These are phyloP conservation scores for Ophion slaviceki DNA, from an alignment of 2,888 invertebrate species.

Conservation along the genomic window DNA sequence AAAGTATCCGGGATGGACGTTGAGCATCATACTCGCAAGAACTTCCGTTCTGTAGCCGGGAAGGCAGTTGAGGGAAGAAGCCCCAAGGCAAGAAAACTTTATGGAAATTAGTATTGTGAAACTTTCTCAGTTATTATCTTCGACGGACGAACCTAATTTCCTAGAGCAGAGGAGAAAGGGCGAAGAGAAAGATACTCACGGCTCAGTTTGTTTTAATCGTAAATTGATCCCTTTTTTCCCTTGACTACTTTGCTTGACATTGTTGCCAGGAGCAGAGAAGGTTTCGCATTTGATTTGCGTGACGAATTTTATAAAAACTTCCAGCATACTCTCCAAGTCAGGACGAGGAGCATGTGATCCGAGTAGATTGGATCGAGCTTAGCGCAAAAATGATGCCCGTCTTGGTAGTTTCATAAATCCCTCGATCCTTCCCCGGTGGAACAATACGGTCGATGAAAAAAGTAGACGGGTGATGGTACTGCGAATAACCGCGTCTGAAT, in stretches of 20 bases:
- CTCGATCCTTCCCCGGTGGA: not conserved
- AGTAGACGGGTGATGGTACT: not conserved
- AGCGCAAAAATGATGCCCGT: not conserved
- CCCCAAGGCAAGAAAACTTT: not conserved
- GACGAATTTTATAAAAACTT: not conserved
- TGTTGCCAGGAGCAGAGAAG: not conserved
- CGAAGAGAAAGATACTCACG: not conserved
- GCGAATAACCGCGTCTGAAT: not conserved
- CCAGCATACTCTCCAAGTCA: not conserved
- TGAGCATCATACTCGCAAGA: not conserved
- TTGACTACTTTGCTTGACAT: not conserved
- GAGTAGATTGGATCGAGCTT: not conserved
- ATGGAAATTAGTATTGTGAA: not conserved
- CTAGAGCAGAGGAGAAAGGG: not conserved
- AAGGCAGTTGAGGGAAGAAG: not conserved
- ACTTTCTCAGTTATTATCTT: not conserved
- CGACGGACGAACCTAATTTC: not conserved
- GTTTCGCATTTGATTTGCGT: not conserved
- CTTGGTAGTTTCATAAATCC: not conserved
- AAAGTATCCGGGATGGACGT: not conserved
- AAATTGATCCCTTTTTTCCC: not conserved
- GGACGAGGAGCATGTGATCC: not conserved
- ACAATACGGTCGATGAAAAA: not conserved
- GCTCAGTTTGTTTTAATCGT: not conserved
- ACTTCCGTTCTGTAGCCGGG: not conserved